A percentile compares a stretch with the other conserved stretches of the same genome.
Evolutionary conservation across 1,140 invertebrate species (phyloP).

Genomic region (Drosophila miranda): DNA sequence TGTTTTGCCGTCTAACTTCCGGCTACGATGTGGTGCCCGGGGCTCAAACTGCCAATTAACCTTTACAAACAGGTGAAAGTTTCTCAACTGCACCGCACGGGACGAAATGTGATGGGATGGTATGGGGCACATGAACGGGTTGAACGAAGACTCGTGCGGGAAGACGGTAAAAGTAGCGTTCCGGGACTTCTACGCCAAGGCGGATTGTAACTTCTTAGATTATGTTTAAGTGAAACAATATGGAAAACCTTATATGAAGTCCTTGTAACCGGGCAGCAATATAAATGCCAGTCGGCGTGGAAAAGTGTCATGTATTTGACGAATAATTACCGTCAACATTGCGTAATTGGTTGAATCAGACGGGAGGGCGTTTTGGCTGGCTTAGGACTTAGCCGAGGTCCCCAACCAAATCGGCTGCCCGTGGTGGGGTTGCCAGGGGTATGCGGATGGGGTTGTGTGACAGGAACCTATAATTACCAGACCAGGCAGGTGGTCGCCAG

Average conservation of each 20-base stretch:
- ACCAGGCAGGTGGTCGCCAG: conserved; percentile 39
- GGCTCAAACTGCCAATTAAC: conserved; percentile 63
- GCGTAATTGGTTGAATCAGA: conserved; percentile 82
- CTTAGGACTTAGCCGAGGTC: conserved; percentile 53
- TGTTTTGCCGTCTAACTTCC: conserved; percentile 43
- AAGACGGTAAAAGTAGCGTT: conserved; percentile 14
- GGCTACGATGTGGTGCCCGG: conserved; percentile 29
- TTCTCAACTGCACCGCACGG: conserved; percentile 52
- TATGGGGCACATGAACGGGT: conserved; percentile 40
- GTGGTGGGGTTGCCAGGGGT: background rate
- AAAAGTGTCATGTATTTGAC: conserved; percentile 81
- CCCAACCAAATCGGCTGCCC: too few relatives aligned
- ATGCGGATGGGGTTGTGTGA: conserved; percentile 32
- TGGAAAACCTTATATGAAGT: conserved; percentile 65
- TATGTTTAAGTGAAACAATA: background rate
- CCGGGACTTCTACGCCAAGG: conserved; percentile 3
- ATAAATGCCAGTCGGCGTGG: conserved; percentile 78
- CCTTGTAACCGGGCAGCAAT: conserved; percentile 80
- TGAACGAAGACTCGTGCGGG: conserved; percentile 36
- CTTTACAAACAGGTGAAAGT: conserved; percentile 65
- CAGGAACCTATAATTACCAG: conserved; percentile 68
- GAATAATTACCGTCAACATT: conserved; percentile 82
- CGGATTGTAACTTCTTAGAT: background rate
- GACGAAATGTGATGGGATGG: background rate
- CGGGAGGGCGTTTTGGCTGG: conserved; percentile 51